These are phyloP conservation scores for Piaya cayana DNA, from an alignment of 2,113 vertebrate species.

Conservation along the genomic window DNA sequence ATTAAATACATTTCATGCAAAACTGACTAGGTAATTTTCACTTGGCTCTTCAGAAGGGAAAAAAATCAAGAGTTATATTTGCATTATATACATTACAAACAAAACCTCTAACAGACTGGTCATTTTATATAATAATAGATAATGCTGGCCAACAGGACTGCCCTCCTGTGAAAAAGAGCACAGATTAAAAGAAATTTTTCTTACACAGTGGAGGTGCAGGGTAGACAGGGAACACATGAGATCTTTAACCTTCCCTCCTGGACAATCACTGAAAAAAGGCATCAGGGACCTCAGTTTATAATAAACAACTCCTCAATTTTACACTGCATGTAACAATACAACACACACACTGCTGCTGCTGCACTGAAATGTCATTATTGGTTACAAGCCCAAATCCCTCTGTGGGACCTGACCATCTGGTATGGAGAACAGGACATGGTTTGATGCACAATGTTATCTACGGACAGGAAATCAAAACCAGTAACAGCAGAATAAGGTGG, in stretches of 20 bases:
- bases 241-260: conserved; percentile 19
- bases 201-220: background rate
- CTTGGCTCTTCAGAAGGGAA: background rate
- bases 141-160: background rate
- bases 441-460: background rate
- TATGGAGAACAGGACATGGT: background rate
- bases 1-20: background rate
- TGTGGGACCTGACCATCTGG: conserved; percentile 26
- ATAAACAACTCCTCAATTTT: background rate
- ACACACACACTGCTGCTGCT: background rate
- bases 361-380: background rate
- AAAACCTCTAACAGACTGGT: background rate
- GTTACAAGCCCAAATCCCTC: conserved; percentile 43
- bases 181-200: background rate
- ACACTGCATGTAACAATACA: background rate
- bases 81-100: background rate
- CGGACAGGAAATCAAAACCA: background rate
- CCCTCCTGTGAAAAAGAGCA: background rate
- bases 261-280: background rate
- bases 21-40: background rate
- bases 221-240: background rate
- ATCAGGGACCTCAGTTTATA: background rate
- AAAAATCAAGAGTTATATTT: background rate
- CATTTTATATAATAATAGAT: background rate
- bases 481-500: background rate